phyloP scores from a whole-genome alignment of 2,888 invertebrate genomes.

The Drosophila melanocephala region DNA sequence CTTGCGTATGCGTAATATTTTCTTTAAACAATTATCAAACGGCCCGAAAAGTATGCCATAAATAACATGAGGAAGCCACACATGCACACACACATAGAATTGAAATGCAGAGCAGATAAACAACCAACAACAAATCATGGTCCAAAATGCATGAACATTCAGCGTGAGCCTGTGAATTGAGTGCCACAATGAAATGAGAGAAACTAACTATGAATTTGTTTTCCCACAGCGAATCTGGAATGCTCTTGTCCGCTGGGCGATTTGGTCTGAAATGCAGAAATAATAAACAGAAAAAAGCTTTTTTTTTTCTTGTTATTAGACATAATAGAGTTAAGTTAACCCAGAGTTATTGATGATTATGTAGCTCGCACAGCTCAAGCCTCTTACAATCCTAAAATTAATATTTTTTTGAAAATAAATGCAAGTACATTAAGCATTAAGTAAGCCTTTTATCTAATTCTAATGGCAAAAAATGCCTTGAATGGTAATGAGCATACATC shows the following conservation, averaged over 20 bases:
- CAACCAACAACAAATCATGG: conserved; percentile 73
- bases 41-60: conserved; percentile 71
- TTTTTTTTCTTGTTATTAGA: neutral
- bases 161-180: conserved; percentile 52
- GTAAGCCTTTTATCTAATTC: neutral
- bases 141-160: conserved; percentile 50
- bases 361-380: neutral
- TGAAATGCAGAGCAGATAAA: conserved; percentile 33
- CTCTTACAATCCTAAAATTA: neutral
- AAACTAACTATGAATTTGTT: conserved; percentile 9
- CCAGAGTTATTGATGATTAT: neutral
- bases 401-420: neutral
- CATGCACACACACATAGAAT: conserved; percentile 9
- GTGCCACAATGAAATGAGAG: conserved; percentile 61
- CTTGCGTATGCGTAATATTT: conserved; percentile 77
- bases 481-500: neutral
- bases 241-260: conserved; percentile 27
- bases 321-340: neutral
- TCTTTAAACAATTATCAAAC: conserved; percentile 80
- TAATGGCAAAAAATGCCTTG: neutral
- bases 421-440: neutral
- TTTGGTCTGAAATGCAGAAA: neutral
- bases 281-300: neutral
- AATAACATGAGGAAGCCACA: conserved; percentile 59
- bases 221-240: conserved; percentile 36